phyloP scores from a whole-genome alignment of 2,113 vertebrate genomes.

The Cichladusa arquata region DNA sequence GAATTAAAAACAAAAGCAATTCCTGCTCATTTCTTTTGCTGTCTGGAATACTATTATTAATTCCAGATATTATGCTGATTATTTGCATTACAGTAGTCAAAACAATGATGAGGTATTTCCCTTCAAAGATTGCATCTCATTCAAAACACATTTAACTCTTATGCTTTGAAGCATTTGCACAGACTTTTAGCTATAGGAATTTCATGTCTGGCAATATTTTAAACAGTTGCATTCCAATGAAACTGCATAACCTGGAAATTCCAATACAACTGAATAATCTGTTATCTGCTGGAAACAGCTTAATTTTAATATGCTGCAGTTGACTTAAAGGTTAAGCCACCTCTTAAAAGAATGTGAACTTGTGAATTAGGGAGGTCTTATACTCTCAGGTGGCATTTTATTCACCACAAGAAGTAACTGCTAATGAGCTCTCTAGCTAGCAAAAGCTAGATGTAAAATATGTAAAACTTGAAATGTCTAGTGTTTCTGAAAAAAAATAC shows the following conservation, averaged over 20 bases:
- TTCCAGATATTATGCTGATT: constrained; percentile 62
- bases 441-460: constrained; percentile 55
- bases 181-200: constrained; percentile 1
- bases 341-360: constrained; percentile 69
- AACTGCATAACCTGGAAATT: constrained; percentile 53
- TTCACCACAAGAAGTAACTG: constrained; percentile 61
- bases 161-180: neutral
- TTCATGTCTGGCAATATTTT: constrained; percentile 6
- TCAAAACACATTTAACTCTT: constrained; percentile 47
- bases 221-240: constrained; percentile 26
- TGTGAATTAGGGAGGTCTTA: constrained; percentile 54
- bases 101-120: constrained; percentile 62
- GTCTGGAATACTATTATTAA: constrained; percentile 47
- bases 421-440: constrained; percentile 67
- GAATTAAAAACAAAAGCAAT: constrained; percentile 48
- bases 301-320: constrained; percentile 61
- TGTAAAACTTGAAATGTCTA: constrained; percentile 52
- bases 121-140: constrained; percentile 35
- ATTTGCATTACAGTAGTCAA: constrained; percentile 55
- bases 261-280: constrained; percentile 17
- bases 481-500: constrained; percentile 10
- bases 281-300: constrained; percentile 56
- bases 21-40: constrained; percentile 23
- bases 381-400: constrained; percentile 62
- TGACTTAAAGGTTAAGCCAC: constrained; percentile 69